Conservation (phyloP, 2,113 vertebrate species). For the Platysternon megacephalum region DNA sequence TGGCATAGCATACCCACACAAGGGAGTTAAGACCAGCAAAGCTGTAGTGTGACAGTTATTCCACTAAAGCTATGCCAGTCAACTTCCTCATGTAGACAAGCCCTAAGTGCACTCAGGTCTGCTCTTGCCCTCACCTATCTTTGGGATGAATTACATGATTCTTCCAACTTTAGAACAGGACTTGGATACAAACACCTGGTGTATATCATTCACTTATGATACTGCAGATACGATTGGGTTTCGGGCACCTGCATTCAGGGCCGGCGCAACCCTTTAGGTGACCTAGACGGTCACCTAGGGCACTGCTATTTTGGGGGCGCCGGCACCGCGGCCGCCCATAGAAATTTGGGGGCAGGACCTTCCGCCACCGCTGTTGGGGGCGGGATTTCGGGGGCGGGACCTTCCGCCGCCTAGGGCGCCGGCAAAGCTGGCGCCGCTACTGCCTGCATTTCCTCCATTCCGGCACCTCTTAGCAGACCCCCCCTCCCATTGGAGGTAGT, state of each 20-base stretch:
- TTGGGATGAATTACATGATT: background rate
- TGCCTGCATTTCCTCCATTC: background rate
- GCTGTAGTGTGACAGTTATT: background rate
- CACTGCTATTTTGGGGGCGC: too few relatives aligned
- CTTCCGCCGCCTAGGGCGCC: too few relatives aligned
- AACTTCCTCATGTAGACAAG: rapidly evolving
- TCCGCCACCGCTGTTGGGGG: too few relatives aligned
- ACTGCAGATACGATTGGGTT: background rate
- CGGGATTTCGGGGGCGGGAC: too few relatives aligned
- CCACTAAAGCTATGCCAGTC: rapidly evolving
- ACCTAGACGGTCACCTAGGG: too few relatives aligned
- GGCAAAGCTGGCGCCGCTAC: too few relatives aligned
- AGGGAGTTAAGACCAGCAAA: background rate
- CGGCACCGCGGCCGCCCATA: too few relatives aligned
- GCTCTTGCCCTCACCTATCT: background rate
- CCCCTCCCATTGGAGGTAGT: background rate
- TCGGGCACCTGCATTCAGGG: background rate
- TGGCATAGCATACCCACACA: background rate
- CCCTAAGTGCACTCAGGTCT: rapidly evolving
- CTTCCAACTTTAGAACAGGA: background rate
- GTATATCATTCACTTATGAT: rapidly evolving
- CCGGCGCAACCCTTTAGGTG: too few relatives aligned
- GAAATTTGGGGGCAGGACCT: too few relatives aligned
- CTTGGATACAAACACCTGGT: background rate
- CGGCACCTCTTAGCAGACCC: background rate